Evolutionary conservation across 2,797 vertebrate species (phyloP), one percentile per base, ranked within the genome.

Genomic region (Peromyscus eremicus): DNA sequence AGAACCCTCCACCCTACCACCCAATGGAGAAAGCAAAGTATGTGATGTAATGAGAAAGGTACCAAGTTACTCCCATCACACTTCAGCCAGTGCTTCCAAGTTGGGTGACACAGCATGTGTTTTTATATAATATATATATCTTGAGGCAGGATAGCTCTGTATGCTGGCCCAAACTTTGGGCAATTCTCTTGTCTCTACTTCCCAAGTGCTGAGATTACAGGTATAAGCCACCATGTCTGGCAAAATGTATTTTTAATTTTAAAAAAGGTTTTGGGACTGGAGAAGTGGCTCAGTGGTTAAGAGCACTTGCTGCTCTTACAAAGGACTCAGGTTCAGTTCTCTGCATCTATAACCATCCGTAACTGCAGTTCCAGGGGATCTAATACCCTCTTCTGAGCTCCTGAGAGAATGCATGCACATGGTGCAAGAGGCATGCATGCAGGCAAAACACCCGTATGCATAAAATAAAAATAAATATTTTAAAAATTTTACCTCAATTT

Each of bases 201-300:
- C 23, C 34, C 23, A 71, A 71, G 23, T 55, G 60, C 84, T 55
- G 46, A 55, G 66, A 23, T 87, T 71, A 17, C 21, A 71, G 46
- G 2, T 29, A 52, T 70, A 46, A 34, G 84, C 17, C 34, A 55
- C 25, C 14, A 55, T 16, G 9, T 55, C 34, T 55, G n/a, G 34
- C 23, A 87, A 87, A 71, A 19, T 71, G 23, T 27, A 37, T 71
- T 87, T 89, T 97, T 75, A 85, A 89, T 89, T 57, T 19, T 2
- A 52, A 62, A 71, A 95, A 94, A n/a, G 11, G 2, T 32, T 13
- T 27, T 10, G 37, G 52, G 29, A 2, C 43, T 23, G 46, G 43
- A n/a, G 81, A 29, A n/a, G 60, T 29, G 16, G 4, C 25, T 32
- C 37, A 29, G 40, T 66, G 60, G 40, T 66, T 84, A 66, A 66